phyloP scores from a whole-genome alignment of 2,797 vertebrate genomes.

The Phoeniculus purpureus region DNA sequence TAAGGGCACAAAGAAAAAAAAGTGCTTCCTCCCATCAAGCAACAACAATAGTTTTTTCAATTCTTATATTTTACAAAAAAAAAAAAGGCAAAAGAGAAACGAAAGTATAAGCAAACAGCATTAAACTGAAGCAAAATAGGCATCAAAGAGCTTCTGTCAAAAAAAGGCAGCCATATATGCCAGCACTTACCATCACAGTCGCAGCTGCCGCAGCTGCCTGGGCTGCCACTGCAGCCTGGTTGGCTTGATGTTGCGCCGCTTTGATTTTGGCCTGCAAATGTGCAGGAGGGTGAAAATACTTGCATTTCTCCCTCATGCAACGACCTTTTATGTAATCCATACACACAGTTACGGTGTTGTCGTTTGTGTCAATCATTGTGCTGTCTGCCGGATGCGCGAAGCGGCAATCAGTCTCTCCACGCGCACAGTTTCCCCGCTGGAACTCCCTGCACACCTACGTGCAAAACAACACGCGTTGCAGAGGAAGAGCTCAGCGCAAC shows the following conservation, averaged over 20 bases:
- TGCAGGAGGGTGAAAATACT: slow-evolving; percentile 99
- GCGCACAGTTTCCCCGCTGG: slow-evolving; percentile 97
- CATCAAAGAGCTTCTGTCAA: slow-evolving; percentile 49
- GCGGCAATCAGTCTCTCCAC: slow-evolving; percentile 98
- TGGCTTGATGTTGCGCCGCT: slow-evolving; percentile 95
- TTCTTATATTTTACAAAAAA: slow-evolving; percentile 9
- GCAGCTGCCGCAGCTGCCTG: slow-evolving; percentile 90
- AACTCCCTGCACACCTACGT: slow-evolving; percentile 96
- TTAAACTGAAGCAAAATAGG: slow-evolving; percentile 51
- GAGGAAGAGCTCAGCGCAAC: not conserved
- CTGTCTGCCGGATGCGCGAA: slow-evolving; percentile 98
- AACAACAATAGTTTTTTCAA: slow-evolving; percentile 41
- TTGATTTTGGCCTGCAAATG: slow-evolving; percentile 99
- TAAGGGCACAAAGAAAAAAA: slow-evolving; percentile 35
- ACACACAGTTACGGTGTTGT: slow-evolving; percentile 99
- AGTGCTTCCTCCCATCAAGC: slow-evolving; percentile 59
- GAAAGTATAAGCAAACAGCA: slow-evolving; percentile 47
- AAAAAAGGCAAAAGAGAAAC: slow-evolving; percentile 48
- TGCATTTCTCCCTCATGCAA: slow-evolving; percentile 99
- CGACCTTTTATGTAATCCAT: slow-evolving; percentile 99
- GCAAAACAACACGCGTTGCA: slow-evolving; percentile 69
- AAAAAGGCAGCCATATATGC: slow-evolving; percentile 59
- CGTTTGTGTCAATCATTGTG: slow-evolving; percentile 97
- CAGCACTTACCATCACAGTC: slow-evolving; percentile 86
- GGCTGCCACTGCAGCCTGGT: slow-evolving; percentile 91